Base-by-base conservation (phyloP, 2,113 vertebrate species). In the Daphoenositta chrysoptera region DNA sequence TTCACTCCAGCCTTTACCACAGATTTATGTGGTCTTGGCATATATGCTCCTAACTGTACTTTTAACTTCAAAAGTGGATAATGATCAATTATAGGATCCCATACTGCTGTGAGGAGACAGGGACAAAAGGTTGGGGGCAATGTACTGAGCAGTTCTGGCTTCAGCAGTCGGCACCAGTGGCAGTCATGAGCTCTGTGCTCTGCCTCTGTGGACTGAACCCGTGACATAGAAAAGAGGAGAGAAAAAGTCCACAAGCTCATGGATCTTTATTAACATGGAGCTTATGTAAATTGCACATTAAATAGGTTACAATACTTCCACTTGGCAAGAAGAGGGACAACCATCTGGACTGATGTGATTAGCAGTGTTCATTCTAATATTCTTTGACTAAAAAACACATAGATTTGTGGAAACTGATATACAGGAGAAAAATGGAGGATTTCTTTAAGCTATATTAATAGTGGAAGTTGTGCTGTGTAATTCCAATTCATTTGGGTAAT, bases 271-370 rank as follows among this genome's bases (percentile, higher is more conserved):
- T 97, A 95, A 94, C 90, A 81, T 63, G 35, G 83, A 96, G 80
- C 82, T 91, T 95, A 96, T 83, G 84, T 87, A 97, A 96, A 97
- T 91, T 73, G 91, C 91, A 95, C 85, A 90, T 96, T 94, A 97
- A 97, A 94, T 92, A 87, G 87, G 93, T 90, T 96, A 93, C 94
- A 95, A 83, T 94, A 88, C 92, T 96, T 92, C 79, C 86, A 91
- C 91, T 97, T 97, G 97, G 96, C 97, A 97, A 89, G 91, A 92
- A 93, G 89, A 94, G 60, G 94, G 48, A 66, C 85, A 94, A 66
- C 97, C 97, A 97, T 97, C 97, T 97, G 97, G 94, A 90, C 95
- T 97, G 93, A 96, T 92, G 94, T 95, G 96, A 97, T 97, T 97
- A 97, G 95, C 93, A 85, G 69, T 92, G 96, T 97, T 96, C 93